These are phyloP conservation scores for Fragum whitleyi DNA, from an alignment of 2,888 invertebrate species.

Conservation along the genomic window DNA sequence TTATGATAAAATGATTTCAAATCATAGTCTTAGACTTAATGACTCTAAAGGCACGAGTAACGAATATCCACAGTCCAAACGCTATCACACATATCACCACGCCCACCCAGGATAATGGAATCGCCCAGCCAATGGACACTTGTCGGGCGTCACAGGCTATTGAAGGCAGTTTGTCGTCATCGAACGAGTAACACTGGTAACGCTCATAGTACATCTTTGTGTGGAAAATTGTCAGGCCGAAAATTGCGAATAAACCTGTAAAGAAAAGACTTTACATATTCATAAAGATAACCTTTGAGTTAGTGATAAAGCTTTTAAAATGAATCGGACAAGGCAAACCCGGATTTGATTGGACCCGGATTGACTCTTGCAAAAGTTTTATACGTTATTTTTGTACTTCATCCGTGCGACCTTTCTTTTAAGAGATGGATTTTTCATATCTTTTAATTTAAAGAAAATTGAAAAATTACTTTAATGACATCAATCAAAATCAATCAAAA, in stretches of 20 bases:
- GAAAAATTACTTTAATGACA: too few relatives aligned
- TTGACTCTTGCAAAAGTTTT: too few relatives aligned
- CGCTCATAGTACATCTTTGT: conserved; percentile 89
- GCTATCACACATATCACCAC: conserved; percentile 93
- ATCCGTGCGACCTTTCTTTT: too few relatives aligned
- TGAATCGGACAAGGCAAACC: too few relatives aligned
- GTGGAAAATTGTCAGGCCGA: conserved; percentile 96
- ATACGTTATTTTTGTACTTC: too few relatives aligned
- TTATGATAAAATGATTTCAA: conserved; percentile 36
- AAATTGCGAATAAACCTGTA: conserved; percentile 94
- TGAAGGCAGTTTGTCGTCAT: conserved; percentile 87
- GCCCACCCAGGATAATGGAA: conserved; percentile 89
- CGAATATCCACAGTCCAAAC: conserved; percentile 93
- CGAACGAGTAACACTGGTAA: conserved; percentile 74
- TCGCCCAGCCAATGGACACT: conserved; percentile 81
- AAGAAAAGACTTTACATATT: too few relatives aligned
- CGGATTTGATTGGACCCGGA: too few relatives aligned
- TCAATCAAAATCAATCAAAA: too few relatives aligned
- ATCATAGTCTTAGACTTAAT: conserved; percentile 82
- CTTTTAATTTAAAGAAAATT: too few relatives aligned
- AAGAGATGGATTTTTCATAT: too few relatives aligned
- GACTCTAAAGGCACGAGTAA: conserved; percentile 94
- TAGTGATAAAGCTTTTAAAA: neutral
- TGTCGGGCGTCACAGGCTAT: conserved; percentile 81
- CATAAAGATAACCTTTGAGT: conserved; percentile 71